Evolutionary conservation across 2,888 invertebrate genomes (phyloP).

Genomic region (Rhagophthalmus giganteus): DNA sequence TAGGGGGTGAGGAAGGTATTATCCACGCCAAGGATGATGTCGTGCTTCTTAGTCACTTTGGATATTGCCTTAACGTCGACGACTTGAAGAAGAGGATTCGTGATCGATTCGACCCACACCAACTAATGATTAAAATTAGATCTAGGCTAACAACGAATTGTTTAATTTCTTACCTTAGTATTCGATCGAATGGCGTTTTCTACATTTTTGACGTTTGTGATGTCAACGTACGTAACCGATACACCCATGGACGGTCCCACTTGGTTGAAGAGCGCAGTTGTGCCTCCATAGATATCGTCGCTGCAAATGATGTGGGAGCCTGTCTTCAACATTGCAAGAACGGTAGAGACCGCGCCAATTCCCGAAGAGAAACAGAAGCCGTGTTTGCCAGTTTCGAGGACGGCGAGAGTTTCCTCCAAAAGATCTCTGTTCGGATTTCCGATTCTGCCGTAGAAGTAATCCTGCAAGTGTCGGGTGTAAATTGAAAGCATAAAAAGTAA

Average conservation of each 20-base stretch:
- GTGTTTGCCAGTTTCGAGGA: background rate
- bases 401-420: background rate
- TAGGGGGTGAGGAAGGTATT: conserved; percentile 93
- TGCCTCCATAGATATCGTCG: background rate
- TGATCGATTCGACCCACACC: conserved; percentile 94
- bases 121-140: conserved; percentile 57
- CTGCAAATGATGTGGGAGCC: background rate
- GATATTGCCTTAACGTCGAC: conserved; percentile 77
- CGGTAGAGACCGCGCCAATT: background rate
- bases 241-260: background rate
- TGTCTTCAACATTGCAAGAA: background rate
- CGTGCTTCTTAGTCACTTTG: conserved; percentile 62
- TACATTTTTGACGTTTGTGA: background rate
- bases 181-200: background rate
- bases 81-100: conserved; percentile 91
- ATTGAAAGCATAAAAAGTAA: too few relatives aligned
- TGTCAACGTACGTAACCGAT: too few relatives aligned
- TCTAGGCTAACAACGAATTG: too few relatives aligned
- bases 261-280: background rate
- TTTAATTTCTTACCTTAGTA: background rate
- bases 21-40: conserved; percentile 80
- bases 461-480: background rate
- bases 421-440: background rate
- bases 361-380: background rate
- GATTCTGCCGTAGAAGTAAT: background rate